A percentile compares a stretch with the other conserved stretches of the same genome.
Conservation (phyloP, 2,888 invertebrate species). For the Diplolepis rosae region DNA sequence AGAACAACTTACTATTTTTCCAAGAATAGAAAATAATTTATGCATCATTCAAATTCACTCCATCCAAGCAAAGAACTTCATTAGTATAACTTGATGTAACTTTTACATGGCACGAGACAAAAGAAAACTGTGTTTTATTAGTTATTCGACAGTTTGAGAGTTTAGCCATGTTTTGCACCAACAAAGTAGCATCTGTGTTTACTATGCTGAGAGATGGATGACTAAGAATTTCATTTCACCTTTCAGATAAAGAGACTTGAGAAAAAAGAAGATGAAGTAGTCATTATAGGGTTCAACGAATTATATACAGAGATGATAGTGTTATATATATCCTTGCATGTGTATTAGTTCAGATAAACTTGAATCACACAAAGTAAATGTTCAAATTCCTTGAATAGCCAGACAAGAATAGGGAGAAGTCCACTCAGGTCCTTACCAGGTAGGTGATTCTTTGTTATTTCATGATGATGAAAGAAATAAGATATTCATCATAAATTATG, state of each 20-base stretch:
- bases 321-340: neutral
- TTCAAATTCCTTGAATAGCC: slow-evolving; percentile 54
- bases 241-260: neutral
- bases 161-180: slow-evolving; percentile 23
- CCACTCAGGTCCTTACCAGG: slow-evolving; percentile 9
- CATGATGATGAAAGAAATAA: slow-evolving; percentile 13
- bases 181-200: slow-evolving; percentile 22
- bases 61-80: neutral
- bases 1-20: neutral
- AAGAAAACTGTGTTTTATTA: slow-evolving; percentile 24
- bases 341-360: neutral
- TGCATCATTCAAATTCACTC: slow-evolving; percentile 11
- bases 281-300: slow-evolving; percentile 18
- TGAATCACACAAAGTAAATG: slow-evolving; percentile 5
- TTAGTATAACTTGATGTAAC: slow-evolving; percentile 22
- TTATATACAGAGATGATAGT: neutral
- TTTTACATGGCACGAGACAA: slow-evolving; percentile 8
- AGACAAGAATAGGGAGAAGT: slow-evolving; percentile 52
- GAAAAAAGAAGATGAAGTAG: slow-evolving; percentile 6
- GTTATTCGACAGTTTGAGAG: slow-evolving; percentile 18
- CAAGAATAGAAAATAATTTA: neutral
- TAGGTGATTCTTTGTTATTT: slow-evolving; percentile 20
- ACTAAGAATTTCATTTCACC: slow-evolving; percentile 15
- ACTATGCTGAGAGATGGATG: slow-evolving; percentile 9
- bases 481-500: slow-evolving; percentile 10